A percentile compares a stretch with the other conserved stretches of the same genome.
phyloP scores from a whole-genome alignment of 2,888 invertebrate genomes.

The Chelonus formosanus region DNA sequence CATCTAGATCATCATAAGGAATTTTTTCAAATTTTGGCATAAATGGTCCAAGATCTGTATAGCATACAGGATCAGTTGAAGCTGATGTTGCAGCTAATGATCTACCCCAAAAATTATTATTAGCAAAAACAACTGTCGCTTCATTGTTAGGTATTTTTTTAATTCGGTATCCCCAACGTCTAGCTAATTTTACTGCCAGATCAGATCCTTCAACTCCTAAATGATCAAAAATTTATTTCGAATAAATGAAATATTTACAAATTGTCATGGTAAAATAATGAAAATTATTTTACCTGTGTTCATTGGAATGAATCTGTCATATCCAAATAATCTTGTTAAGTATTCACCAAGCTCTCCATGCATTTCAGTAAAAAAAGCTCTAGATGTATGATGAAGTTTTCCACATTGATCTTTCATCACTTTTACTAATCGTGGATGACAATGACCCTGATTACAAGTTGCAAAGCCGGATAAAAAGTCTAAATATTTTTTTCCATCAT shows the following conservation, averaged over 20 bases:
- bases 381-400: constrained; percentile 76
- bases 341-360: constrained; percentile 80
- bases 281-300: constrained; percentile 71
- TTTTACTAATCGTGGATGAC: constrained; percentile 76
- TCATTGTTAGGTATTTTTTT: constrained; percentile 76
- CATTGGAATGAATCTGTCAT: constrained; percentile 83
- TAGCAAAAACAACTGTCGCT: constrained; percentile 78
- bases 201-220: constrained; percentile 83
- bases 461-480: constrained; percentile 85
- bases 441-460: constrained; percentile 84
- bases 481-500: constrained; percentile 79
- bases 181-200: constrained; percentile 79
- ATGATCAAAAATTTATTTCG: too few relatives aligned
- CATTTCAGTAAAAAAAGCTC: constrained; percentile 79
- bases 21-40: constrained; percentile 80
- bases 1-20: constrained; percentile 77
- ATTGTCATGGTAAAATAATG: too few relatives aligned
- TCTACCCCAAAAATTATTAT: constrained; percentile 85
- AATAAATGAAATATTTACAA: too few relatives aligned
- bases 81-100: constrained; percentile 82
- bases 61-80: constrained; percentile 78
- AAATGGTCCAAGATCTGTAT: constrained; percentile 78
- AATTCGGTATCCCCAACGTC: constrained; percentile 83
- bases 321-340: constrained; percentile 76
- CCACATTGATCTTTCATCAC: constrained; percentile 70